Base-by-base conservation (phyloP, 2,888 invertebrate genomes). In the Glomeris marginata region DNA sequence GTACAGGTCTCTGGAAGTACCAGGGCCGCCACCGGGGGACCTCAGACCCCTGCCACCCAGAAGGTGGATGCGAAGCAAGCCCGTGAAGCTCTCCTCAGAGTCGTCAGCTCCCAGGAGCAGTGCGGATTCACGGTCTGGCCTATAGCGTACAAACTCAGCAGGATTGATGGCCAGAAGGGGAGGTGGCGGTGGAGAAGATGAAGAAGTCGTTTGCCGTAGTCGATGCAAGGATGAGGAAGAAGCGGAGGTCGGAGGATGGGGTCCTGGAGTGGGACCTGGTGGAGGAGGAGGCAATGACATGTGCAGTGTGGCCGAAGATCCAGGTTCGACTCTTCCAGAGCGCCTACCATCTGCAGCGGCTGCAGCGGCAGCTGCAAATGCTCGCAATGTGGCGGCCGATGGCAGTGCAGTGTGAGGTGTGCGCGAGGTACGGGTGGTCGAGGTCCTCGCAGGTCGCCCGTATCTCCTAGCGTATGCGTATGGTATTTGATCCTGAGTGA, bases 71-170 rank as follows among this genome's bases (percentile, higher is more conserved):
- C 87, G 87, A 4, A 91, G 71, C 74, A 91, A 79, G 6, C 91
- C 91, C 47, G 85, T 87, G 13, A 86, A 77, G 1, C 81, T 81
- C 44, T 72, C 54, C 67, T 72, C 41, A 22, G 54, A 48, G 51
- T 51, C 55, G 10, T 71, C 33, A 73, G 57, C 11, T 74, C 72
- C 41, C 53, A 28, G 22, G 33, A 38, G 38, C 45, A 18, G 47
- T 20, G 42, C 43, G 11, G 49, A 37, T 28, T 45, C 45, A 33
- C 49, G 45, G 62, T 88, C 87, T 62, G 86, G 77, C 71, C 87
- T 88, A 69, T 90, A 88, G 72, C 88, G 87, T 62, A 84, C 77
- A 70, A 88, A 90, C 73, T 88, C 84, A 62, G 84, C 87, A 62
- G 87, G 85, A 73, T 88, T 88, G 59, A 88, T 87, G 67, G 88